Evolutionary conservation across 2,888 invertebrate genomes (phyloP).

Genomic region (Drosophila stalkeri): DNA sequence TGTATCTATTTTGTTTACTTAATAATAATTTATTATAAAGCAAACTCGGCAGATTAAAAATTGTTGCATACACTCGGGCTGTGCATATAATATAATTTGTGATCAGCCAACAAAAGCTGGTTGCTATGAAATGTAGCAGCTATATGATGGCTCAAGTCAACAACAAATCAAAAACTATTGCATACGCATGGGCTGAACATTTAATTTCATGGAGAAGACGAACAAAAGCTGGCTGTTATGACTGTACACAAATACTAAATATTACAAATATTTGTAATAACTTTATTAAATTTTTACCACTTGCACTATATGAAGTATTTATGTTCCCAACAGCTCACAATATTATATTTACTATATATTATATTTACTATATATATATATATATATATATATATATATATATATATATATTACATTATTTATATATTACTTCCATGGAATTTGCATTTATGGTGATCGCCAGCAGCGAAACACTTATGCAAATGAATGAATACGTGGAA

Average conservation of each 20-base stretch:
- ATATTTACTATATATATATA: not conserved
- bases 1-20: too few species aligned
- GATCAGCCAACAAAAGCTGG: not conserved
- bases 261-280: too few species aligned
- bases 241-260: too few species aligned
- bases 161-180: not conserved
- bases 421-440: not conserved
- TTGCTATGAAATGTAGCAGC: not conserved
- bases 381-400: too few species aligned
- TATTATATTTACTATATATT: not conserved
- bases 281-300: too few species aligned
- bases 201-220: not conserved
- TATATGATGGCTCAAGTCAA: not conserved
- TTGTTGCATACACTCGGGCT: slow-evolving; percentile 1
- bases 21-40: too few species aligned
- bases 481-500: slow-evolving; percentile 31
- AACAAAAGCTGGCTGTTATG: not conserved
- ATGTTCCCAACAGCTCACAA: too few species aligned
- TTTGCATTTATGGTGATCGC: not conserved
- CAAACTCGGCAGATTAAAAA: not conserved
- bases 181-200: not conserved
- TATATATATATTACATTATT: not conserved
- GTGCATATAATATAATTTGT: not conserved
- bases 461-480: slow-evolving; percentile 2
- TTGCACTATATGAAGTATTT: too few species aligned